These are phyloP conservation scores for Danio aesculapii DNA, from an alignment of 2,797 vertebrate species.

Conservation along the genomic window DNA sequence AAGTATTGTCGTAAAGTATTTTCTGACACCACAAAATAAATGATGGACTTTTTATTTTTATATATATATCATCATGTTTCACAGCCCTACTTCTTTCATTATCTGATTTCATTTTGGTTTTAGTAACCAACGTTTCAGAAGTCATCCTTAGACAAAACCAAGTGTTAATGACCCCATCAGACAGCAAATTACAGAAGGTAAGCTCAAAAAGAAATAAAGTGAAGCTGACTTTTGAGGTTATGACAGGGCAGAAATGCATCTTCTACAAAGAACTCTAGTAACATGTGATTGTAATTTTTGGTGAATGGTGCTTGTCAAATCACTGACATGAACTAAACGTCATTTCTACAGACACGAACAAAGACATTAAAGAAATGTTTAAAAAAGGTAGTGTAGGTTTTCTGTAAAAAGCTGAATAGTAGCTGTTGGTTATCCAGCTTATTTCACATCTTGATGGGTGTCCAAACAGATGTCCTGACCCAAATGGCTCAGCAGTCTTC, in stretches of 20 bases:
- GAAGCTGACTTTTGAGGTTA: background rate
- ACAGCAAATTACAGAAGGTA: background rate
- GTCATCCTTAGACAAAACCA: background rate
- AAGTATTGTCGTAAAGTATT: too few relatives aligned
- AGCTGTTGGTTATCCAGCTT: background rate
- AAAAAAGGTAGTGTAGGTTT: background rate
- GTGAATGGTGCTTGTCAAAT: constrained; percentile 6
- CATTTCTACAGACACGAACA: background rate
- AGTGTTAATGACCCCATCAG: background rate
- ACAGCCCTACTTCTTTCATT: background rate
- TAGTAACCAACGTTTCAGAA: background rate
- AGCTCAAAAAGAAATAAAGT: background rate
- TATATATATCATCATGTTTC: too few relatives aligned
- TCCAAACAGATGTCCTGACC: background rate
- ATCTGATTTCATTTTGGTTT: background rate
- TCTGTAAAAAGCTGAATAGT: background rate
- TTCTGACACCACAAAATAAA: too few relatives aligned
- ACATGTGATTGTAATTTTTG: background rate
- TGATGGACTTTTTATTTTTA: too few relatives aligned
- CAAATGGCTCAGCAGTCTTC: background rate
- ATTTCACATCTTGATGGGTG: background rate
- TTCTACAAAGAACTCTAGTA: background rate
- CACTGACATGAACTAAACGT: background rate
- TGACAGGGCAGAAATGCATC: background rate
- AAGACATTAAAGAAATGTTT: background rate